These are phyloP conservation scores for Drosophila littoralis DNA, from an alignment of 1,140 invertebrate genomes.

Conservation along the genomic window DNA sequence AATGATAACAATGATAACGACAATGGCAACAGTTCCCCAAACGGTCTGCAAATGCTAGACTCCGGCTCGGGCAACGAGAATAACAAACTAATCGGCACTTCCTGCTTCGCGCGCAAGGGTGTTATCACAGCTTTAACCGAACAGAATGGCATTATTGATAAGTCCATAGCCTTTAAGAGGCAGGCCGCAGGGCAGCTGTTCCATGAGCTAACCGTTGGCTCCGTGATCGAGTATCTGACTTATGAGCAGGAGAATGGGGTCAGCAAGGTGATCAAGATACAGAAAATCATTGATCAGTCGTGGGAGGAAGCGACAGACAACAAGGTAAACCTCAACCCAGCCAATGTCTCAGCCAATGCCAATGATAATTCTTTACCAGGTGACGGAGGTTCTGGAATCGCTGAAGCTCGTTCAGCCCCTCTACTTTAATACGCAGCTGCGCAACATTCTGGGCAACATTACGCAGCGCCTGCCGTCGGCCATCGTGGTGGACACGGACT, in stretches of 20 bases:
- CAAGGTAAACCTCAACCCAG: background rate
- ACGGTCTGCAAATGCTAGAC: too few species aligned
- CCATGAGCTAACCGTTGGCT: conserved; percentile 47
- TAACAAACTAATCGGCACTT: background rate
- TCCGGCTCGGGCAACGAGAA: background rate
- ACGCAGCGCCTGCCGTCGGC: conserved; percentile 84
- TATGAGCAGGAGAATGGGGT: conserved; percentile 18
- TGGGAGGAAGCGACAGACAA: conserved; percentile 49
- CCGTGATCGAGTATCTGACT: conserved; percentile 58
- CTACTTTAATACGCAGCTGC: conserved; percentile 84
- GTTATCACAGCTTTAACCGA: conserved; percentile 52
- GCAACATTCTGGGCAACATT: conserved; percentile 86
- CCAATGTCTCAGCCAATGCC: background rate
- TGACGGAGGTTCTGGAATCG: conserved; percentile 26
- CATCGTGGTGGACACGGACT: conserved; percentile 85
- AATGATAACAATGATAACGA: background rate
- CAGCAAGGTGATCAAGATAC: conserved; percentile 55
- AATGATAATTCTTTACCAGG: conserved; percentile 3
- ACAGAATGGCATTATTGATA: conserved; percentile 52
- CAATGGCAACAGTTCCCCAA: background rate
- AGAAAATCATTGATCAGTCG: conserved; percentile 39
- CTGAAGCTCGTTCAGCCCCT: conserved; percentile 68
- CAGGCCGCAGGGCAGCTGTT: conserved; percentile 25
- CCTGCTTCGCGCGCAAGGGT: conserved; percentile 41
- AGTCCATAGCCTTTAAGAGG: conserved; percentile 43